A percentile compares a stretch with the other conserved stretches of the same genome.
Conservation (phyloP, 2,113 vertebrate species). For the Benitochromis conjunctus region DNA sequence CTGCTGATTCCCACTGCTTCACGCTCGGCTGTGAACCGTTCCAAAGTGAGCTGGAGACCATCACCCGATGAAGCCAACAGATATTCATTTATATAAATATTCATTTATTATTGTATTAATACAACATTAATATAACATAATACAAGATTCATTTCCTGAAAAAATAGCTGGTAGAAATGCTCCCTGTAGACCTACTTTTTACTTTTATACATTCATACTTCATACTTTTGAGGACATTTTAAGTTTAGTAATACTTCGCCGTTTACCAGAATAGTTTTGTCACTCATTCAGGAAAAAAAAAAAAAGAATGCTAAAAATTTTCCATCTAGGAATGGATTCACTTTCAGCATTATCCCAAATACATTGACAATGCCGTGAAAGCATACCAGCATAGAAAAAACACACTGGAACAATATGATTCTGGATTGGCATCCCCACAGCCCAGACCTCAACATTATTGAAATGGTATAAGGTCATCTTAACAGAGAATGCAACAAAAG, state of each 20-base stretch:
- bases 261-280: background rate
- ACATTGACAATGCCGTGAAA: background rate
- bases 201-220: background rate
- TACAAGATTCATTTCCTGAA: background rate
- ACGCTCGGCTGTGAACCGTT: too few species aligned
- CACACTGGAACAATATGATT: background rate
- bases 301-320: background rate
- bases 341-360: background rate
- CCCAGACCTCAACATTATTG: background rate
- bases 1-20: too few species aligned
- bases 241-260: background rate
- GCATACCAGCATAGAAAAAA: background rate
- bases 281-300: background rate
- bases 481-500: background rate
- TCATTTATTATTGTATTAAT: background rate
- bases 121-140: background rate
- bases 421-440: background rate
- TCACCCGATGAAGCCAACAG: too few species aligned
- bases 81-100: too few species aligned
- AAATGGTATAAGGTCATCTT: background rate
- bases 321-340: background rate
- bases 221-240: background rate
- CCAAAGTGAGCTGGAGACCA: too few species aligned
- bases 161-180: background rate
- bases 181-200: background rate